Evolutionary conservation across 2,888 invertebrate species (phyloP), one percentile per base, ranked within the genome.

Genomic region (Tortrix viridana): DNA sequence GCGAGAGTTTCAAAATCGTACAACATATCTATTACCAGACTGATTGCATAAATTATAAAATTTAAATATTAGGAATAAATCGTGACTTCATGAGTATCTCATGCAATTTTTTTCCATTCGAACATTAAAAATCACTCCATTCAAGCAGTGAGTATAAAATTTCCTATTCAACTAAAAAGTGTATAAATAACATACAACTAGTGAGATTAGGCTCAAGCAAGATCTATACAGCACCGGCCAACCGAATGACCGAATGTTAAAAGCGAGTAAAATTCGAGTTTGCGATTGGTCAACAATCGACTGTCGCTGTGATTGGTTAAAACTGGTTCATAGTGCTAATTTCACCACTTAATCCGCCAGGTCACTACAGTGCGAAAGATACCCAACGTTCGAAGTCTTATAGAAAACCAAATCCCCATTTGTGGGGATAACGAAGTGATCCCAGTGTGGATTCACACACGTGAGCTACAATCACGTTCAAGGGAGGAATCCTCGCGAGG

Each of bases 381-480:
- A 62, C 61, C 60, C 41, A 58, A 60, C 43, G 18, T 49, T 22
- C 50, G 37, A 49, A 63, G 57, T 61, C 55, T 48, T 53, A 71
- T 71, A 78, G 72, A 81, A 75, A 80, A 76, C 74, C 76, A 76
- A 87, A 85, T 88, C 89, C 83, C 85, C 88, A 89, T 87, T 85
- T 86, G 74, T 87, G 86, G 76, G 87, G 88, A 89, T 88, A 88
- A 88, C 86, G 75, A 80, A 75, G 76, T 85, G 84, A 79, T 85
- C 83, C 84, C 85, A 79, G 71, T 70, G 77, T 79, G 67, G 41
- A 65, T 67, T 47, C 64, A 43, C 65, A 63, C 62, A 32, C 32
- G 32, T 32, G 32, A 12, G 12, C 61, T 63, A 62, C 12, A 53
- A 65, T 48, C 65, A 66, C 67, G 62, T 41, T 41, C 14, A 26